phyloP scores from a whole-genome alignment of 1,140 invertebrate genomes.

The Antheraea mylitta region DNA sequence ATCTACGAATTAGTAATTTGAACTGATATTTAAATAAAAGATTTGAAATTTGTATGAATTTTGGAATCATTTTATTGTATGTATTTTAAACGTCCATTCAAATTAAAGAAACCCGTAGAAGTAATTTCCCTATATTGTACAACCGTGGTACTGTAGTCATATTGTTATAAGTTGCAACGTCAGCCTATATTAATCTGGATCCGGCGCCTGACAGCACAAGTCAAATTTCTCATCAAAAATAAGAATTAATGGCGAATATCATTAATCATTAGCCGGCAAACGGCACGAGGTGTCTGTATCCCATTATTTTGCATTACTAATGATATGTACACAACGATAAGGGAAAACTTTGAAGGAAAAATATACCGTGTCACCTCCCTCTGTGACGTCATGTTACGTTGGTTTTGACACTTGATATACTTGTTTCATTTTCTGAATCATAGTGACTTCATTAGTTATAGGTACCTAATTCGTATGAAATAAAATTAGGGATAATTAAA shows the following conservation, averaged over 20 bases:
- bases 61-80: no score
- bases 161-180: constrained; percentile 66
- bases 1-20: no score
- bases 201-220: constrained; percentile 74
- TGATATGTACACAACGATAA: constrained; percentile 75
- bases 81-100: background rate
- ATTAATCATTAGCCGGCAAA: constrained; percentile 76
- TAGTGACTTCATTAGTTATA: background rate
- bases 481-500: background rate
- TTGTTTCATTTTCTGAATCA: background rate
- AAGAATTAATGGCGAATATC: constrained; percentile 76
- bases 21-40: no score
- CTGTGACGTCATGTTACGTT: constrained; percentile 4
- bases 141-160: constrained; percentile 35
- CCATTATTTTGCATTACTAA: constrained; percentile 79
- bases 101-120: background rate
- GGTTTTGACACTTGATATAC: constrained; percentile 12
- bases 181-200: constrained; percentile 76
- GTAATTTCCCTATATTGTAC: no score
- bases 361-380: constrained; percentile 51
- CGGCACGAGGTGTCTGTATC: constrained; percentile 76
- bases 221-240: constrained; percentile 79
- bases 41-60: no score
- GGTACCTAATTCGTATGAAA: background rate
- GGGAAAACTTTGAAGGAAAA: constrained; percentile 61